Percentiles rank a stretch among this genome's conserved stretches.
phyloP scores from a whole-genome alignment of 2,888 invertebrate genomes.

The Polietes domitor region DNA sequence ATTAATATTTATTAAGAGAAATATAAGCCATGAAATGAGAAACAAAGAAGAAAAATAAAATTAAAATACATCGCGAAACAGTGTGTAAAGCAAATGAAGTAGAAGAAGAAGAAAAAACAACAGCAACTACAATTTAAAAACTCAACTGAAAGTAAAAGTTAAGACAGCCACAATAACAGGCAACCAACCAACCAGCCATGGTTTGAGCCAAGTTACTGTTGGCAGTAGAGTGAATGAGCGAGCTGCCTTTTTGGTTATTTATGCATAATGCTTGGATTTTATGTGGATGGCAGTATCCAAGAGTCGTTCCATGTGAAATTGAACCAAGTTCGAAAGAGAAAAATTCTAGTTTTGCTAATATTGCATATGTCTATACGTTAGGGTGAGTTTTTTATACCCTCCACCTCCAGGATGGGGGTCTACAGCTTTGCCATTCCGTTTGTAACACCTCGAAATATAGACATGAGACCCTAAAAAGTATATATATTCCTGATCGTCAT shows the following conservation, averaged over 20 bases:
- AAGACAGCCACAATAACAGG: background rate
- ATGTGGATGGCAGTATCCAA: background rate
- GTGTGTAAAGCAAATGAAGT: too few relatives aligned
- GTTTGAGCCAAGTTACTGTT: background rate
- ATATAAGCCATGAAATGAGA: background rate
- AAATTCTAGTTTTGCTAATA: too few relatives aligned
- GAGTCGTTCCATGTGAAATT: background rate
- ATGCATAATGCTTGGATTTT: background rate
- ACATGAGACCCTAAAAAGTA: too few relatives aligned
- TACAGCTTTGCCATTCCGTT: too few relatives aligned
- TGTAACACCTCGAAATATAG: too few relatives aligned
- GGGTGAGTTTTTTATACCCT: too few relatives aligned
- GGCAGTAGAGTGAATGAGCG: background rate
- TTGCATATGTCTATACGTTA: too few relatives aligned
- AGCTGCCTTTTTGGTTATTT: background rate
- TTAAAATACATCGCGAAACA: too few relatives aligned
- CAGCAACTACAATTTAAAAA: background rate
- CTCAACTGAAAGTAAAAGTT: conserved; percentile 24
- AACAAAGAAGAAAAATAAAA: background rate
- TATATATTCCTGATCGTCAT: too few relatives aligned
- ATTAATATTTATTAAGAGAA: background rate
- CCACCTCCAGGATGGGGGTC: too few relatives aligned
- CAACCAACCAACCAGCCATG: background rate
- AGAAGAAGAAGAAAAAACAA: background rate
- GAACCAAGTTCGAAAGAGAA: background rate